phyloP scores from a whole-genome alignment of 2,113 vertebrate genomes.

The Phaethornis superciliosus region DNA sequence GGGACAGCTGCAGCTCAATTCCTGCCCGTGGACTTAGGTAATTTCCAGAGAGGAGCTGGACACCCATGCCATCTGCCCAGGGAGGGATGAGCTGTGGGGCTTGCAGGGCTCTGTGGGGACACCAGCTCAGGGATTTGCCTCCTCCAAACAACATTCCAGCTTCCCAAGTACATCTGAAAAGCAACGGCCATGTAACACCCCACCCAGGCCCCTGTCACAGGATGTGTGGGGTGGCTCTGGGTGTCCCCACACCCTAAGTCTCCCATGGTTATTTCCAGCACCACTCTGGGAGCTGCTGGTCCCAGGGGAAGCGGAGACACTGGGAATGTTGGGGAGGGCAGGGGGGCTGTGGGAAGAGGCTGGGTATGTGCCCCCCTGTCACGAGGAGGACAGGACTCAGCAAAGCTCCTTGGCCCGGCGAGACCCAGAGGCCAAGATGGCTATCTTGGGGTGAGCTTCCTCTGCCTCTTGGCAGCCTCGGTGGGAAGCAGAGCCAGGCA shows the following conservation, averaged over 20 bases:
- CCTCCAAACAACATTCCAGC: not conserved
- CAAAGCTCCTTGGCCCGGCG: fast-evolving
- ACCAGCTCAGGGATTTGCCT: fast-evolving
- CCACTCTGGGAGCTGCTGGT: not conserved
- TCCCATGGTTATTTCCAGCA: fast-evolving
- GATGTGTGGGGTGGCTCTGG: not conserved
- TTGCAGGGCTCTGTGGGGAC: not conserved
- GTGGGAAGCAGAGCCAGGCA: not conserved
- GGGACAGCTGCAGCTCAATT: not conserved
- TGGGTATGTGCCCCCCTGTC: not conserved
- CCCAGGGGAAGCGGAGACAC: not conserved
- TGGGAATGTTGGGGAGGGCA: not conserved
- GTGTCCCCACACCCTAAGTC: fast-evolving
- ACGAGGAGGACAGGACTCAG: not conserved
- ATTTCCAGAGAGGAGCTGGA: not conserved
- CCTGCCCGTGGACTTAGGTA: not conserved
- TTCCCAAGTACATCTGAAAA: not conserved
- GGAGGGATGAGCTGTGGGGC: fast-evolving
- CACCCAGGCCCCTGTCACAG: not conserved
- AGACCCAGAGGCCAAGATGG: not conserved
- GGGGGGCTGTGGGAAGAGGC: conserved; percentile 6
- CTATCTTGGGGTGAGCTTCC: not conserved
- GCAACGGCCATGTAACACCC: fast-evolving
- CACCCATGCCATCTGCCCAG: not conserved
- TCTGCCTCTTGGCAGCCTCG: not conserved